Percentiles rank a stretch among this genome's conserved stretches.
These are phyloP conservation scores for Eumacrocentrus americanus DNA, from an alignment of 2,888 invertebrate genomes.

Conservation along the genomic window DNA sequence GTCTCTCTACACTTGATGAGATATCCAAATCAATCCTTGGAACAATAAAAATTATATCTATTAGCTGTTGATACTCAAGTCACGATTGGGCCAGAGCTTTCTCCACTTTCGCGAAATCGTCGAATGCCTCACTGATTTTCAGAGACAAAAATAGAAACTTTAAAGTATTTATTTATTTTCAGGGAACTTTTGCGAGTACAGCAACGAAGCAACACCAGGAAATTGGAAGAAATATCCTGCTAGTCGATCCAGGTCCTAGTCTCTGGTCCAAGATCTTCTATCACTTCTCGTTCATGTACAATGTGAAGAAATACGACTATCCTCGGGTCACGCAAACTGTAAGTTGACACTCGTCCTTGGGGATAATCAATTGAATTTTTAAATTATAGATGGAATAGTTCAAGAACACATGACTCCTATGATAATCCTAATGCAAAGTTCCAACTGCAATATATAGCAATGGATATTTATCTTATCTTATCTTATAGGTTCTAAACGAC, in stretches of 20 bases:
- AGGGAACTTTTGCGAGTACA: conserved; percentile 71
- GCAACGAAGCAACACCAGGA: conserved; percentile 58
- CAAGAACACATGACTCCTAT: not conserved
- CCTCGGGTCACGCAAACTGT: conserved; percentile 69
- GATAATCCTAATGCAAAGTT: not conserved
- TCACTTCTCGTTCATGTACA: conserved; percentile 71
- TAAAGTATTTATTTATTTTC: conserved; percentile 41
- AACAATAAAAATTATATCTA: conserved; percentile 7
- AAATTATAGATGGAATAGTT: not conserved
- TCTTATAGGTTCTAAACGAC: conserved; percentile 71
- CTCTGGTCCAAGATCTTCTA: conserved; percentile 52
- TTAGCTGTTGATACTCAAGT: conserved; percentile 11
- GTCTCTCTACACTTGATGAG: conserved; percentile 19
- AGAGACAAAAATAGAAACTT: not conserved
- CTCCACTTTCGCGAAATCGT: conserved; percentile 8
- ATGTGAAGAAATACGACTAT: conserved; percentile 72
- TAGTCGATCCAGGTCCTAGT: conserved; percentile 67
- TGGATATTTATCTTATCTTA: conserved; percentile 1
- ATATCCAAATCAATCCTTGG: not conserved
- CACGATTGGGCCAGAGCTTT: conserved; percentile 15
- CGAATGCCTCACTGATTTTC: not conserved
- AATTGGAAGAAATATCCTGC: conserved; percentile 66
- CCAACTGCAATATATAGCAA: not conserved
- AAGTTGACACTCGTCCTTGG: conserved; percentile 2
- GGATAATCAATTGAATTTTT: not conserved